phyloP scores from a whole-genome alignment of 2,797 vertebrate genomes.

The Siniperca scherzeri region DNA sequence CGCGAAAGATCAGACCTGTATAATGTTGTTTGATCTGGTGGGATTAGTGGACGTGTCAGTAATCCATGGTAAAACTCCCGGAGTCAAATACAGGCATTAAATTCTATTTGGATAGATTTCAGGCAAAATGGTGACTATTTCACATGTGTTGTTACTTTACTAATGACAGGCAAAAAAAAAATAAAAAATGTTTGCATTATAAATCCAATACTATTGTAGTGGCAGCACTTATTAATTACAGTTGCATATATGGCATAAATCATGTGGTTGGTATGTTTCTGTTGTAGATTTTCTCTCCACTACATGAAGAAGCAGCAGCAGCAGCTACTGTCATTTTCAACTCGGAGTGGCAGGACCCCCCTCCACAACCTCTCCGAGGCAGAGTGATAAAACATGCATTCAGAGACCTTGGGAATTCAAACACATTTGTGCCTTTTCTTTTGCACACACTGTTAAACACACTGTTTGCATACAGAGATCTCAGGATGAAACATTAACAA shows the following conservation, averaged over 20 bases:
- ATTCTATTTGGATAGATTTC: slow-evolving; percentile 33
- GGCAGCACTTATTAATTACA: slow-evolving; percentile 11
- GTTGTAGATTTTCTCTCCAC: slow-evolving; percentile 30
- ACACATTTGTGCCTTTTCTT: slow-evolving; percentile 81
- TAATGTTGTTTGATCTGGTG: slow-evolving; percentile 36
- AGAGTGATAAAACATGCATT: slow-evolving; percentile 79
- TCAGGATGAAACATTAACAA: slow-evolving; percentile 71
- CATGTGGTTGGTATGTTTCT: slow-evolving; percentile 26
- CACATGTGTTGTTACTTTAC: slow-evolving; percentile 12
- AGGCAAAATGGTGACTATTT: background rate
- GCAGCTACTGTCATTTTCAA: slow-evolving; percentile 45
- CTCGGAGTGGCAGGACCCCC: slow-evolving; percentile 48
- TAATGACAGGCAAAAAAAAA: background rate
- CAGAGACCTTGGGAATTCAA: slow-evolving; percentile 82
- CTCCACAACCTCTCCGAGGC: slow-evolving; percentile 59
- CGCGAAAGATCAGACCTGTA: slow-evolving; percentile 31
- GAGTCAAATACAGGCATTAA: slow-evolving; percentile 27
- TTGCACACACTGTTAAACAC: slow-evolving; percentile 73
- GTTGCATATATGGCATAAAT: slow-evolving; percentile 36
- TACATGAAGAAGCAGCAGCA: slow-evolving; percentile 28
- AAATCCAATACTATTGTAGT: background rate
- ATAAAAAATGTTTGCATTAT: background rate
- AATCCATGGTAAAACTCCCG: slow-evolving; percentile 29
- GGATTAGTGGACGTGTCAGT: slow-evolving; percentile 45
- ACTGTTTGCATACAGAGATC: slow-evolving; percentile 72